Conservation (phyloP, 2,888 invertebrate species). For the Melitaea athalia region DNA sequence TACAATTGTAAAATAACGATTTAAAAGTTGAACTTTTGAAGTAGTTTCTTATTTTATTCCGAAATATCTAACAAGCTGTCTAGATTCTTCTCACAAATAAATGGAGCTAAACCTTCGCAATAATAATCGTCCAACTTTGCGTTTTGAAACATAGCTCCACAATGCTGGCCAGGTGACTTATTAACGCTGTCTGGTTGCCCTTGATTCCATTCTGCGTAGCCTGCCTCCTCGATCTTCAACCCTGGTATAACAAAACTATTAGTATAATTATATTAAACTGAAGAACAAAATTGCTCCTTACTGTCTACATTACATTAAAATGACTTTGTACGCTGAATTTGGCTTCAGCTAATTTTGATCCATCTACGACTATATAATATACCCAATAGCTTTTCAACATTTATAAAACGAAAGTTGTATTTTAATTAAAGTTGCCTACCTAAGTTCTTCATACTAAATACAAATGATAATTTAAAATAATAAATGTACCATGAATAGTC, state of each 20-base stretch:
- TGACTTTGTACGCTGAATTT: too few species aligned
- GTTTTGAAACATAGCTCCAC: slow-evolving; percentile 48
- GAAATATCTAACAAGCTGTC: slow-evolving; percentile 34
- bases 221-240: slow-evolving; percentile 49
- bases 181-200: slow-evolving; percentile 50
- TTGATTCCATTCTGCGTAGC: slow-evolving; percentile 49
- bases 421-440: too few species aligned
- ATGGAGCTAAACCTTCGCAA: slow-evolving; percentile 45
- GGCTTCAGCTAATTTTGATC: too few species aligned
- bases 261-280: too few species aligned
- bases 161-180: slow-evolving; percentile 44
- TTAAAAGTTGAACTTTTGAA: too few species aligned
- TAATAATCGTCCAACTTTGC: slow-evolving; percentile 50
- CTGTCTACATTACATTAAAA: too few species aligned
- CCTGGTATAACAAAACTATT: slow-evolving; percentile 44
- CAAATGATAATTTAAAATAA: too few species aligned
- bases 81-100: slow-evolving; percentile 50
- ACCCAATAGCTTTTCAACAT: not conserved
- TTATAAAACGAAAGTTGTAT: too few species aligned
- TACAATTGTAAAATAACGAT: too few species aligned
- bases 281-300: too few species aligned
- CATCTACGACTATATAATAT: not conserved
- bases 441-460: too few species aligned
- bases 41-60: too few species aligned
- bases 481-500: slow-evolving; percentile 39